Percentiles rank a stretch among this genome's conserved stretches.
Conservation (phyloP, 2,113 vertebrate species). For the Cynoglossus semilaevis region DNA sequence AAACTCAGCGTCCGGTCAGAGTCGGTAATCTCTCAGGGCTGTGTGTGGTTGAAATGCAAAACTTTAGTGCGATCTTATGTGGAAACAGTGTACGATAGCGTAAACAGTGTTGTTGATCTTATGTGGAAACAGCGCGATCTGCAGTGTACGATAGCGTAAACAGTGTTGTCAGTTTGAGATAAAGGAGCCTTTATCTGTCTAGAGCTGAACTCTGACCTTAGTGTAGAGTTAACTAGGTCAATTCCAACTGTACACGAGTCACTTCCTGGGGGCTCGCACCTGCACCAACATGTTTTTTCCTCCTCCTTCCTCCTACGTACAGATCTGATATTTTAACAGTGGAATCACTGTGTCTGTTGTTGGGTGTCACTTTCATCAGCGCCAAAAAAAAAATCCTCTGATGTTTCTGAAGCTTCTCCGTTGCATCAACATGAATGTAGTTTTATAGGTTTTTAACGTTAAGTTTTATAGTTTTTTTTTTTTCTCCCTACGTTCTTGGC, state of each 20-base stretch:
- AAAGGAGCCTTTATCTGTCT: conserved; percentile 28
- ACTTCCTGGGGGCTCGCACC: conserved; percentile 37
- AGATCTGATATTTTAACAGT: conserved; percentile 8
- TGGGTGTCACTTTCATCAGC: too few relatives aligned
- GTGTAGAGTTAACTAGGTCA: conserved; percentile 40
- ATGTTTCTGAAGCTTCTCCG: not conserved
- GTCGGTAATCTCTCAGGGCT: not conserved
- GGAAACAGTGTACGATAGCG: conserved; percentile 22
- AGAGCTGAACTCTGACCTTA: conserved; percentile 45
- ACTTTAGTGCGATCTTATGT: conserved; percentile 25
- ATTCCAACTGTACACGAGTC: conserved; percentile 32
- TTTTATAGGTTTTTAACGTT: not conserved
- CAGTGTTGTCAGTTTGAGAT: not conserved
- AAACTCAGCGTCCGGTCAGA: conserved; percentile 51
- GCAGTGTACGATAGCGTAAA: too few relatives aligned
- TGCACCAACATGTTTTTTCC: conserved; percentile 20
- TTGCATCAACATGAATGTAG: not conserved
- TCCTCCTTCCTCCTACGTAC: not conserved
- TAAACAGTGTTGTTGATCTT: not conserved
- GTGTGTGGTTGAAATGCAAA: conserved; percentile 64
- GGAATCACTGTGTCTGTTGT: too few relatives aligned
- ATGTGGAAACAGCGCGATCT: too few relatives aligned
- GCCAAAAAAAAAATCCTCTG: too few relatives aligned
- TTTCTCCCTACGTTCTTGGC: too few relatives aligned
- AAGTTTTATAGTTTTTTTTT: not conserved